A percentile compares a stretch with the other conserved stretches of the same genome.
These are phyloP conservation scores for Drosophila sproati DNA, from an alignment of 1,140 invertebrate species.

Conservation along the genomic window DNA sequence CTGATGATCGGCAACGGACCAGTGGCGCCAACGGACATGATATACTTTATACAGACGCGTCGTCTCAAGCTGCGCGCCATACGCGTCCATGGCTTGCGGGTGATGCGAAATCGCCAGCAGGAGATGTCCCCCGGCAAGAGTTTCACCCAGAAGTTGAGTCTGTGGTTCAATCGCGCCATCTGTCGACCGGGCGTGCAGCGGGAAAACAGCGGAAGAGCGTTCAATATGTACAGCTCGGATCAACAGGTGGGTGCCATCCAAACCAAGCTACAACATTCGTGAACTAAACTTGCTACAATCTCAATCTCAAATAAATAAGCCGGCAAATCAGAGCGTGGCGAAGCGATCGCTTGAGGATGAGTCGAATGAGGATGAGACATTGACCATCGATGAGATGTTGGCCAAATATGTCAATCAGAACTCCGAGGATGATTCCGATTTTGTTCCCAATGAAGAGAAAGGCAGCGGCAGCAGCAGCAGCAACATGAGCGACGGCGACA, in stretches of 20 bases:
- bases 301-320: background rate
- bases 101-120: slow-evolving; percentile 56
- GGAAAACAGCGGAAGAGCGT: slow-evolving; percentile 36
- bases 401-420: slow-evolving; percentile 75
- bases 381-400: slow-evolving; percentile 70
- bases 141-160: slow-evolving; percentile 41
- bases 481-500: slow-evolving; percentile 29
- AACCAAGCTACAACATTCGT: background rate
- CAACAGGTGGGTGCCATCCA: slow-evolving; percentile 33
- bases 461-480: slow-evolving; percentile 26
- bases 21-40: slow-evolving; percentile 59
- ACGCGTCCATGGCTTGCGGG: slow-evolving; percentile 63
- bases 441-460: slow-evolving; percentile 62
- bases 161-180: slow-evolving; percentile 67
- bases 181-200: slow-evolving; percentile 66
- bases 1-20: slow-evolving; percentile 73
- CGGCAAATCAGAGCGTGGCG: slow-evolving; percentile 20
- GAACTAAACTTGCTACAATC: background rate
- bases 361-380: slow-evolving; percentile 36
- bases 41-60: slow-evolving; percentile 78
- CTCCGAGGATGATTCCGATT: slow-evolving; percentile 78
- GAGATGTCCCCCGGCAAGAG: slow-evolving; percentile 29
- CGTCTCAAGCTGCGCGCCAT: slow-evolving; percentile 76
- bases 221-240: slow-evolving; percentile 15
- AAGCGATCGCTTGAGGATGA: slow-evolving; percentile 68